Percentiles rank a stretch among this genome's conserved stretches.
phyloP scores from a whole-genome alignment of 2,797 vertebrate genomes.

The Halcyon chelicuti region DNA sequence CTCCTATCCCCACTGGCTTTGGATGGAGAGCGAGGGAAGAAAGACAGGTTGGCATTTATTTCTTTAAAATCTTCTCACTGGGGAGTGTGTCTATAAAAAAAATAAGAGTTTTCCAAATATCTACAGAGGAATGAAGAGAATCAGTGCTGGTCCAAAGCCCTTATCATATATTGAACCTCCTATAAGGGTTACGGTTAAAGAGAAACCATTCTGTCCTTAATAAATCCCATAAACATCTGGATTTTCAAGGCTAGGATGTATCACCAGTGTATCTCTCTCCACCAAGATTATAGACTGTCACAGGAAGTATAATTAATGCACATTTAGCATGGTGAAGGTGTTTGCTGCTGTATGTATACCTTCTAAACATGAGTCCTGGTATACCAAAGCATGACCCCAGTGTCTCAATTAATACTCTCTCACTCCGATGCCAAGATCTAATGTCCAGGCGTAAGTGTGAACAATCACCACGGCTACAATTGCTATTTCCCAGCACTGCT shows the following conservation, averaged over 20 bases:
- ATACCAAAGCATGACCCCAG: not conserved
- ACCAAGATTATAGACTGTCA: not conserved
- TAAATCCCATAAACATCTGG: not conserved
- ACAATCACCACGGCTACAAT: not conserved
- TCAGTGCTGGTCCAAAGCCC: not conserved
- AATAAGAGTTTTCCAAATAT: not conserved
- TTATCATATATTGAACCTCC: not conserved
- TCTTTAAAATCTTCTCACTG: not conserved
- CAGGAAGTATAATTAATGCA: not conserved
- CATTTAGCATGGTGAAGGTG: not conserved
- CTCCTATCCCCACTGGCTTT: not conserved
- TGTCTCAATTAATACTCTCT: not conserved
- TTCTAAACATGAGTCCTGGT: not conserved
- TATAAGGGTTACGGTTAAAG: not conserved
- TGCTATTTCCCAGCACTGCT: constrained; percentile 27
- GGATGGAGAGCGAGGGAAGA: not conserved
- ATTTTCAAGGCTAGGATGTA: not conserved
- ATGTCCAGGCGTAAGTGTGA: constrained; percentile 24
- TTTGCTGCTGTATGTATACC: not conserved
- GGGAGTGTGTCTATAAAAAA: not conserved
- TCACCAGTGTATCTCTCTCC: not conserved
- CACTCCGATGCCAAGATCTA: not conserved
- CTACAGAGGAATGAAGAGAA: not conserved
- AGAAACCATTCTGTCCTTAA: not conserved
- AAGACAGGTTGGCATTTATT: not conserved